phyloP scores from a whole-genome alignment of 2,797 vertebrate species.

The Pipistrellus kuhlii region DNA sequence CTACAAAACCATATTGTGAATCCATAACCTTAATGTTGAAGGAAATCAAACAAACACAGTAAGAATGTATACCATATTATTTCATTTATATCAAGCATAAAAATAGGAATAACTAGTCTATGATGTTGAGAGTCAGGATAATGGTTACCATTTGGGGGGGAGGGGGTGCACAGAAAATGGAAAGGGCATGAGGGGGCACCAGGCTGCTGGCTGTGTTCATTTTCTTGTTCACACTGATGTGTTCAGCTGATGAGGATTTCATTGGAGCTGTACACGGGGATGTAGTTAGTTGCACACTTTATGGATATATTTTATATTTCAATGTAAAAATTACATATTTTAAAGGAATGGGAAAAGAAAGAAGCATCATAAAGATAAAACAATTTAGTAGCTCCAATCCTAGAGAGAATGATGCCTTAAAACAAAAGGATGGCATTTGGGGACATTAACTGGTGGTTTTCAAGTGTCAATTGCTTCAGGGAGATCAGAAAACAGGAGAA shows the following conservation, averaged over 20 bases:
- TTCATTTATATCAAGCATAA: not conserved
- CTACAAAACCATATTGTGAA: not conserved
- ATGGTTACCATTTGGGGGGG: accelerated
- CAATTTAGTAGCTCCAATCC: not conserved
- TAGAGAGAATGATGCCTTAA: not conserved
- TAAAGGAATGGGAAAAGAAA: not conserved
- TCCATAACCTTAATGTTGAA: not conserved
- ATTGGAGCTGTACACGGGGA: not conserved
- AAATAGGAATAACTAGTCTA: not conserved
- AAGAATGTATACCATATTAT: not conserved
- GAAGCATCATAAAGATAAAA: not conserved
- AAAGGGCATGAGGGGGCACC: not conserved
- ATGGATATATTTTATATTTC: not conserved
- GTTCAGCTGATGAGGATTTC: not conserved
- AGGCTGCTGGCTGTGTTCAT: not conserved
- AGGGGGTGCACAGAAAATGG: not conserved
- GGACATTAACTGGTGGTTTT: not conserved
- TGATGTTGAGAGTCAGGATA: not conserved
- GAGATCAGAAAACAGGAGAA: not conserved
- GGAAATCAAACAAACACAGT: not conserved
- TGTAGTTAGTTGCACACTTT: not conserved
- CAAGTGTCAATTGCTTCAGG: not conserved
- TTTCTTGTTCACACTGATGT: not conserved
- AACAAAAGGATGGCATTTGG: not conserved
- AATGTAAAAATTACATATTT: not conserved